Percentiles rank a stretch among this genome's conserved stretches.
Conservation (phyloP, 2,888 invertebrate genomes). For the Hypercompe scribonia region DNA sequence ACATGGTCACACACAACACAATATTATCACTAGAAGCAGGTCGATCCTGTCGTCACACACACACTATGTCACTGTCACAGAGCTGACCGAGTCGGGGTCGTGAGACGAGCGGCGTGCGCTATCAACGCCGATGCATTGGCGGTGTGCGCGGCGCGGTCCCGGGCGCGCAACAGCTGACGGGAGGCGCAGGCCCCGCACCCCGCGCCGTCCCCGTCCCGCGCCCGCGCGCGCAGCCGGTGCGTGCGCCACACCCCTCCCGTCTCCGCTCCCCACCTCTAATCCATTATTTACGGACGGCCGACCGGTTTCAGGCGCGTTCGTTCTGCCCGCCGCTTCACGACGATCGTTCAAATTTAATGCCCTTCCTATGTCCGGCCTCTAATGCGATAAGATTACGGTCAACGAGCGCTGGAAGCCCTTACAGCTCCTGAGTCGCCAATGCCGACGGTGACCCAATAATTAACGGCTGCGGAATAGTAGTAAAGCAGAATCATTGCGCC, state of each 20-base stretch:
- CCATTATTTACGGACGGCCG: conserved; percentile 86
- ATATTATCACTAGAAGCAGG: conserved; percentile 57
- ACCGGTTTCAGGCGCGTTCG: conserved; percentile 85
- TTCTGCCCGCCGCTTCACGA: conserved; percentile 77
- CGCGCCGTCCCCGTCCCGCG: conserved; percentile 58
- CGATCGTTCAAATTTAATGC: conserved; percentile 85
- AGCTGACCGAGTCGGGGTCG: conserved; percentile 37
- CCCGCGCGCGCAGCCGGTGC: conserved; percentile 80
- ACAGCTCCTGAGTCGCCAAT: conserved; percentile 33
- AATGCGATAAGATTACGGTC: conserved; percentile 82
- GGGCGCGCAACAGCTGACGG: conserved; percentile 86
- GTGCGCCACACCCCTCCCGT: conserved; percentile 73
- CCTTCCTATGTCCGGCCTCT: conserved; percentile 86
- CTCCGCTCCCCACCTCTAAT: conserved; percentile 81
- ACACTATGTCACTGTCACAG: conserved; percentile 71
- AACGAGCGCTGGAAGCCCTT: conserved; percentile 57
- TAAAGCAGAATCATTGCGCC: conserved; percentile 32
- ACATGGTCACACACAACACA: conserved; percentile 73
- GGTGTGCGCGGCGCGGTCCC: conserved; percentile 79
- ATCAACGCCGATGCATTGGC: conserved; percentile 84
- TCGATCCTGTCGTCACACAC: conserved; percentile 62
- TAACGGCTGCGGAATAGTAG: conserved; percentile 34
- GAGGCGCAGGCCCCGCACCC: conserved; percentile 78
- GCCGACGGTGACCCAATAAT: conserved; percentile 36
- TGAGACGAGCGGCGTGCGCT: conserved; percentile 76